Percentiles rank a stretch among this genome's conserved stretches.
Evolutionary conservation across 2,888 invertebrate species (phyloP).

Genomic region (Lingula anatina): DNA sequence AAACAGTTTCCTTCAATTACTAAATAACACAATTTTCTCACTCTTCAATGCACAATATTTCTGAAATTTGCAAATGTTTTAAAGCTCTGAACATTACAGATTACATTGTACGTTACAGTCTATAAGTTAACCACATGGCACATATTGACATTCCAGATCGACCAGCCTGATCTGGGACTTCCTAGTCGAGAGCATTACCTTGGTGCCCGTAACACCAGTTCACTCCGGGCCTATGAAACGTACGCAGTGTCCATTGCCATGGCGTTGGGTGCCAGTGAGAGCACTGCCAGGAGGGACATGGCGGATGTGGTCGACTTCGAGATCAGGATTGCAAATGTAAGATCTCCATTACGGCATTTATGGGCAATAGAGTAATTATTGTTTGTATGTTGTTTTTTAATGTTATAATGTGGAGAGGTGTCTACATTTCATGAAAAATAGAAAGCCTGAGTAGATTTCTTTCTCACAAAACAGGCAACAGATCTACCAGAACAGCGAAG

Average conservation of each 20-base stretch:
- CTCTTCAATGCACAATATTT: too few species aligned
- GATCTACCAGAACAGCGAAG: conserved; percentile 69
- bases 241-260: conserved; percentile 75
- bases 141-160: conserved; percentile 62
- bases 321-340: conserved; percentile 73
- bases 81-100: neutral
- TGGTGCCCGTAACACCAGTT: conserved; percentile 61
- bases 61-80: conserved; percentile 1
- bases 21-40: too few species aligned
- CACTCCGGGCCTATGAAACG: conserved; percentile 70
- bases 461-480: conserved; percentile 75
- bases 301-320: conserved; percentile 71
- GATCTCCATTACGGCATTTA: too few species aligned
- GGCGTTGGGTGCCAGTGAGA: conserved; percentile 67
- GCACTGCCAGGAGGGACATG: conserved; percentile 65
- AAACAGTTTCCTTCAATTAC: too few species aligned
- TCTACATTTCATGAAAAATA: too few species aligned
- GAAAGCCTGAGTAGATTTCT: too few species aligned
- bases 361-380: too few species aligned
- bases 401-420: too few species aligned
- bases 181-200: conserved; percentile 77
- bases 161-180: conserved; percentile 77
- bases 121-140: neutral
- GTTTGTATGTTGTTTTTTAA: too few species aligned
- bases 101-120: neutral